Percentiles rank a stretch among this genome's conserved stretches.
Conservation (phyloP, 2,888 invertebrate species). For the Andrena dorsata region DNA sequence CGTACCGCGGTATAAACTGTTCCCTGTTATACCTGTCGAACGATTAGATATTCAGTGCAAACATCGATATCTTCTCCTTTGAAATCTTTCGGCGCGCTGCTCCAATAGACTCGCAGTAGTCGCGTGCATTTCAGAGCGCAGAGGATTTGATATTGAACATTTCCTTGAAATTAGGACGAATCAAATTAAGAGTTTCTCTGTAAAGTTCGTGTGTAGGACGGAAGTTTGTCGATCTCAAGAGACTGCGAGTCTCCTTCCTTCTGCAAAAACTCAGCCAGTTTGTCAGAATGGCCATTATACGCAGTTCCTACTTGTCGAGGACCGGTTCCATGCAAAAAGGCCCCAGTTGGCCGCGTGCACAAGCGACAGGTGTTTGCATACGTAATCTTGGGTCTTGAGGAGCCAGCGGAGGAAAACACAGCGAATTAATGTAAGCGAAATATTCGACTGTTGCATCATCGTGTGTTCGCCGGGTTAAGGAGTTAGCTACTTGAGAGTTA, state of each 20-base stretch:
- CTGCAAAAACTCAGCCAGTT: background rate
- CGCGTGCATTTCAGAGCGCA: background rate
- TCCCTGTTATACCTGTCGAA: background rate
- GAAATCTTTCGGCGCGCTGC: conserved; percentile 2
- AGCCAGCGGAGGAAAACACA: conserved; percentile 19
- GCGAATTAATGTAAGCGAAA: conserved; percentile 29
- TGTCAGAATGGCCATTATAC: conserved; percentile 7
- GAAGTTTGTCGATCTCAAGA: background rate
- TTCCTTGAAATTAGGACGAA: too few species aligned
- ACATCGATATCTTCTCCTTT: conserved; percentile 40
- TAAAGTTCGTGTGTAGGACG: too few species aligned
- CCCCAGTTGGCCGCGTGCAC: conserved; percentile 20
- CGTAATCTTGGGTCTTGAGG: conserved; percentile 31
- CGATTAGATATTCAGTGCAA: conserved; percentile 61
- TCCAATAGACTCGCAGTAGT: background rate
- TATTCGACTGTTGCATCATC: background rate
- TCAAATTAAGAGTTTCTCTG: too few species aligned
- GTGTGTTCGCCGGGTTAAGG: background rate
- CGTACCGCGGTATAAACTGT: background rate
- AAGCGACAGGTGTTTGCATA: conserved; percentile 44
- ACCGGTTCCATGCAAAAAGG: conserved; percentile 41
- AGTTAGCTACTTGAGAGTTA: background rate
- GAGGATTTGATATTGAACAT: background rate
- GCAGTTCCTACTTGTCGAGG: conserved; percentile 17
- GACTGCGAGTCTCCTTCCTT: conserved; percentile 2